A percentile compares a stretch with the other conserved stretches of the same genome.
Conservation (phyloP, 1,140 invertebrate genomes). For the Drosophila yakuba region DNA sequence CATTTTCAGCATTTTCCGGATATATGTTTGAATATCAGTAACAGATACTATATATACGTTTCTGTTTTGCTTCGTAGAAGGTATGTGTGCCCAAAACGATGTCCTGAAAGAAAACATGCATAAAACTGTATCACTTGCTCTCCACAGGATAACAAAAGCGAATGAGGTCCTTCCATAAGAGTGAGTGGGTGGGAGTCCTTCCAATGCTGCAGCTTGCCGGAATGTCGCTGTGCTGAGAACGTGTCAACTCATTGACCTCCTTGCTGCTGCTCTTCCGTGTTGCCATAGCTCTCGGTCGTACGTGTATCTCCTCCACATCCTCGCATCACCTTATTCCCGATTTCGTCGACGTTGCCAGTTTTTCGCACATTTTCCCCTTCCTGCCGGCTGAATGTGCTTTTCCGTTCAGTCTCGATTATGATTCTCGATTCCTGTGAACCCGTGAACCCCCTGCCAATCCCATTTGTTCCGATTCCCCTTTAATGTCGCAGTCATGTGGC, state of each 20-base stretch:
- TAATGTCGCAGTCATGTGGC: conserved; percentile 64
- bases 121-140: conserved; percentile 64
- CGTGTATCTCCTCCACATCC: background rate
- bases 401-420: conserved; percentile 5
- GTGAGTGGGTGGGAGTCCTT: conserved; percentile 11
- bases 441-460: conserved; percentile 3
- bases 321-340: conserved; percentile 31
- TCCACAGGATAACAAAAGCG: conserved; percentile 30
- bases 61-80: conserved; percentile 11
- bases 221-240: conserved; percentile 30
- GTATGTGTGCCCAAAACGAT: conserved; percentile 26
- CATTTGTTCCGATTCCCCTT: conserved; percentile 20
- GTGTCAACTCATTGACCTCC: conserved; percentile 66
- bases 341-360: conserved; percentile 39
- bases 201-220: conserved; percentile 31
- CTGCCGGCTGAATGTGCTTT: conserved; percentile 21
- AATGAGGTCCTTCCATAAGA: background rate
- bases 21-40: conserved; percentile 11
- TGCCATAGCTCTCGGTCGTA: conserved; percentile 20
- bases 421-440: too few species aligned
- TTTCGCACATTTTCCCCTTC: conserved; percentile 9
- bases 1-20: conserved; percentile 18
- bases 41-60: conserved; percentile 21
- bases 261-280: conserved; percentile 21
- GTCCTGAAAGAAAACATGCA: conserved; percentile 60